Conservation (phyloP, 2,113 vertebrate species). For the Lepisosteus oculatus region DNA sequence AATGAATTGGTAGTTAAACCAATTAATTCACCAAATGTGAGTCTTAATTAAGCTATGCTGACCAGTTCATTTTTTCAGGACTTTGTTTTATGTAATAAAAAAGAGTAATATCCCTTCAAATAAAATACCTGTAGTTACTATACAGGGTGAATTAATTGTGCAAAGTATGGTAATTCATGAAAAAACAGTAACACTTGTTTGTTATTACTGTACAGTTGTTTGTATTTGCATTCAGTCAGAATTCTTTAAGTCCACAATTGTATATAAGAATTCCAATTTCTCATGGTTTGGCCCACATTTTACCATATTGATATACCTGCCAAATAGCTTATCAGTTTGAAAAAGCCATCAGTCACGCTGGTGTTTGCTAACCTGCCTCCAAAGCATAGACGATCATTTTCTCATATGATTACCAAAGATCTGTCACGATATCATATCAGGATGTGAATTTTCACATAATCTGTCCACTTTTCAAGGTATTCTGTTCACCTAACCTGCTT, state of each 20-base stretch:
- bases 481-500: neutral
- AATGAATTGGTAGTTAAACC: too few species aligned
- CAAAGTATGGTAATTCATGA: too few species aligned
- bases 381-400: slow-evolving; percentile 23
- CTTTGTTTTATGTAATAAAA: too few species aligned
- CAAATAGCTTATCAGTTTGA: slow-evolving; percentile 33
- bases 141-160: too few species aligned
- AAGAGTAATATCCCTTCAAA: too few species aligned
- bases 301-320: slow-evolving; percentile 39
- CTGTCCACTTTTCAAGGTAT: neutral
- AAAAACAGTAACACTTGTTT: too few species aligned
- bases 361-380: slow-evolving; percentile 20
- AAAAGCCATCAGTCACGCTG: slow-evolving; percentile 4
- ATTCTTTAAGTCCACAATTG: slow-evolving; percentile 9
- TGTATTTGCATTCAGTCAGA: neutral
- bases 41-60: too few species aligned
- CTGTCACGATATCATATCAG: slow-evolving; percentile 40
- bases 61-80: too few species aligned
- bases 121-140: too few species aligned
- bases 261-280: slow-evolving; percentile 10
- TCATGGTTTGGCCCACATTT: slow-evolving; percentile 19
- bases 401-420: slow-evolving; percentile 31
- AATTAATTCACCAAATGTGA: too few species aligned
- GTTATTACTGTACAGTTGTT: neutral
- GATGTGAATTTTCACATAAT: neutral